Evolutionary conservation across 1,140 invertebrate species (phyloP), one percentile per base, ranked within the genome.

Genomic region (Heterodera schachtii): DNA sequence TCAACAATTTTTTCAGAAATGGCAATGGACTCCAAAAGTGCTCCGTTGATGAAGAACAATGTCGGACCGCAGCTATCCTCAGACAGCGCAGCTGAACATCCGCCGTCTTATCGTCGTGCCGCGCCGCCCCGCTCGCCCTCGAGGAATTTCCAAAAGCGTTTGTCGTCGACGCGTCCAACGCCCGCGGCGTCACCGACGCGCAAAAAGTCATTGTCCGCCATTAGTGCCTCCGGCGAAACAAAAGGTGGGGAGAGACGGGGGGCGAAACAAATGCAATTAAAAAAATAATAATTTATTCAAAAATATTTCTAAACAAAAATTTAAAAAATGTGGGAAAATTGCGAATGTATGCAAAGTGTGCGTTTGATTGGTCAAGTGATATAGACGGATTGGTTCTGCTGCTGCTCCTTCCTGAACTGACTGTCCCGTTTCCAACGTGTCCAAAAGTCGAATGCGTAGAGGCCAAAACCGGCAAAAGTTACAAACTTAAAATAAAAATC

Each of bases 371-470:
- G 71, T 49, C 46, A 57, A 73, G 46, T 73, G 71, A 49, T 73
- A 19, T 73, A 47, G 16, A 19, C 71, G 52, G 71, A 57, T 19
- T 64, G 57, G 57, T 64, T 64, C 13, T 64, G 57, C 19, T 64
- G 57, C 16, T 64, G 57, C 3, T 74, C 67, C 49, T 21, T 60
- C 73, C 16, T 44, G n/a, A 47, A 79, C 60, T 47, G 13, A 6
- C 80, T 79, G 64, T 74, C 79, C 0, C 47, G 60, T 60, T 52
- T 82, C 57, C 57, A 73, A 64, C 79, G 11, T 8, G 31, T 73
- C 80, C 64, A 74, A 70, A 82, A 64, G 64, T 82, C 81, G 19
- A 47, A 41, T 16, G 57, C 7, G 69, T 82, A 82, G 11, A 64
- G 60, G 67, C 60, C 43, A 64, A 82, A 82, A 43, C 77, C 52